A percentile compares a stretch with the other conserved stretches of the same genome.
Conservation (phyloP, 2,888 invertebrate species). For the Nephrotoma appendiculata region DNA sequence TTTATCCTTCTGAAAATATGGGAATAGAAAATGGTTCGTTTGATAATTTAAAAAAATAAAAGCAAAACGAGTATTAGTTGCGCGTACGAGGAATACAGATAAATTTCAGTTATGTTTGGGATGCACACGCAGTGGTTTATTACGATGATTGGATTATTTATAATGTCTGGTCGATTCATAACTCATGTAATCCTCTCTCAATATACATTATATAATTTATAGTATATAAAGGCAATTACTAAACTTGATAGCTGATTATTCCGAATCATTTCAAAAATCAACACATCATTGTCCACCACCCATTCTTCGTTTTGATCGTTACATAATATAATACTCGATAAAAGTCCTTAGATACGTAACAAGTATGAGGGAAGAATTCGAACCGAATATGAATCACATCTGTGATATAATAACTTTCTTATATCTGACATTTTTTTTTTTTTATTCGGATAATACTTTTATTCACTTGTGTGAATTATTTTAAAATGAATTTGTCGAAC, state of each 20-base stretch:
- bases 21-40: neutral
- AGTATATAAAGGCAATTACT: neutral
- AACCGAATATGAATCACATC: neutral
- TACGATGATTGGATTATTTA: too few relatives aligned
- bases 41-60: neutral
- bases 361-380: neutral
- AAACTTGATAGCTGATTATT: neutral
- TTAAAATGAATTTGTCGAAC: neutral
- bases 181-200: too few relatives aligned
- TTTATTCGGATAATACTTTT: neutral
- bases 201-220: neutral
- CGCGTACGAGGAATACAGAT: neutral
- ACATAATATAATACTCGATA: neutral
- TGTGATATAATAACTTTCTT: neutral
- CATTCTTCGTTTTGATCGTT: neutral
- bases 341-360: neutral
- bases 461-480: neutral
- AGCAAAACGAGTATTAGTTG: neutral
- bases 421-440: neutral
- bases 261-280: neutral
- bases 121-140: neutral
- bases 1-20: neutral
- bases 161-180: too few relatives aligned
- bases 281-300: neutral
- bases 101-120: neutral